A percentile compares a stretch with the other conserved stretches of the same genome.
phyloP scores from a whole-genome alignment of 2,797 vertebrate genomes.

The Argya squamiceps region DNA sequence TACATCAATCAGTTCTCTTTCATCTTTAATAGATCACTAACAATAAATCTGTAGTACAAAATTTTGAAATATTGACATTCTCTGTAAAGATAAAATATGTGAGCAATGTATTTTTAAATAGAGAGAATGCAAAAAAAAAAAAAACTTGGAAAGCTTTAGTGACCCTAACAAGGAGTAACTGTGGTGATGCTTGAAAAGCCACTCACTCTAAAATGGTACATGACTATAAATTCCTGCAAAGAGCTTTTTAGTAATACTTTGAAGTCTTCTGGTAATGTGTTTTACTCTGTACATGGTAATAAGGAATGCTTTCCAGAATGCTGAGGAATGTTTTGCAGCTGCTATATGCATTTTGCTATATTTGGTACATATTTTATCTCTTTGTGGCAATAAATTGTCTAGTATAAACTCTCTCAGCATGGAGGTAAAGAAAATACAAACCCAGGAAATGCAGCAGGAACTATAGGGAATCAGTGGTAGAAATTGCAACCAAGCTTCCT shows the following conservation, averaged over 20 bases:
- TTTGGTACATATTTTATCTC: neutral
- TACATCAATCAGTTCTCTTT: neutral
- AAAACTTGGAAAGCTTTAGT: neutral
- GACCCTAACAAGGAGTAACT: neutral
- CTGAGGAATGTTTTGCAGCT: neutral
- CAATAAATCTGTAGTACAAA: neutral
- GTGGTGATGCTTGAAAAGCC: neutral
- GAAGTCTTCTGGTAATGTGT: neutral
- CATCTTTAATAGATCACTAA: neutral
- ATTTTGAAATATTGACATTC: neutral
- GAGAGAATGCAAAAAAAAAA: neutral
- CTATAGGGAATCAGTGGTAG: neutral
- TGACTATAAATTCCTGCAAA: neutral
- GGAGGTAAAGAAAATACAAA: neutral
- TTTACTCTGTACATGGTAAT: neutral
- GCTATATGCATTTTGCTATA: neutral
- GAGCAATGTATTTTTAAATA: neutral
- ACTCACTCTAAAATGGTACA: neutral
- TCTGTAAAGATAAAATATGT: neutral
- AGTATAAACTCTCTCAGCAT: neutral
- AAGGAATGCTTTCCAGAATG: neutral
- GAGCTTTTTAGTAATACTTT: neutral
- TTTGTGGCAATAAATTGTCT: neutral
- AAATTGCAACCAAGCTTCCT: neutral
- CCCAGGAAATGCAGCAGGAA: neutral